These are phyloP conservation scores for Caenorhabditis angaria DNA, from an alignment of 2,888 invertebrate species.

Conservation along the genomic window DNA sequence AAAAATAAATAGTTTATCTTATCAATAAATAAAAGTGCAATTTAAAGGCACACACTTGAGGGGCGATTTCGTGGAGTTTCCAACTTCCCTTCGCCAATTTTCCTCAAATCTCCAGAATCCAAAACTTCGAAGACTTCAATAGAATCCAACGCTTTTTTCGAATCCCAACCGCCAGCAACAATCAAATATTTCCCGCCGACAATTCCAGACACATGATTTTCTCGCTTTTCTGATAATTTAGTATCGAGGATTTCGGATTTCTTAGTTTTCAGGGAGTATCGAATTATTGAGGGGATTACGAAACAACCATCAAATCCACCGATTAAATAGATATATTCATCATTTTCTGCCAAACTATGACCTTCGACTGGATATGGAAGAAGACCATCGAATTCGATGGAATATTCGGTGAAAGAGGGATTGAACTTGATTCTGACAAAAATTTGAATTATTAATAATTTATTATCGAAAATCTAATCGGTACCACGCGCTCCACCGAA, in stretches of 20 bases:
- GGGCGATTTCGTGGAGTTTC: conserved; percentile 44
- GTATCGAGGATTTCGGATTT: conserved; percentile 28
- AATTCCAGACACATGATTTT: conserved; percentile 57
- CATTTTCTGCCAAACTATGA: conserved; percentile 11
- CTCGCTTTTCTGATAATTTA: conserved; percentile 49
- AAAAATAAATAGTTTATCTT: neutral
- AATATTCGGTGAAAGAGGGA: conserved; percentile 19
- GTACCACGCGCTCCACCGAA: too few relatives aligned
- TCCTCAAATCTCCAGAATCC: too few relatives aligned
- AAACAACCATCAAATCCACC: conserved; percentile 59
- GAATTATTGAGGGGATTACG: conserved; percentile 42
- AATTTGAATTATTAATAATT: neutral
- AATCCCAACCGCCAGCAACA: conserved; percentile 65
- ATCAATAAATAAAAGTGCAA: neutral
- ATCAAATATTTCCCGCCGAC: conserved; percentile 42
- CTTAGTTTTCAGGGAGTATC: conserved; percentile 39
- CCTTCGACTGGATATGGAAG: conserved; percentile 50
- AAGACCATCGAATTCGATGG: conserved; percentile 23
- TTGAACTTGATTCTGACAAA: conserved; percentile 31
- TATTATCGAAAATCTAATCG: neutral
- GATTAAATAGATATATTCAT: conserved; percentile 16
- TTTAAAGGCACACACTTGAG: neutral
- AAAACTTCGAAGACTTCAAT: too few relatives aligned
- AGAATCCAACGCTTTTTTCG: conserved; percentile 37
- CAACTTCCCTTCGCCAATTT: conserved; percentile 10